Conservation (phyloP, 2,113 vertebrate genomes). For the Octodon degus region DNA sequence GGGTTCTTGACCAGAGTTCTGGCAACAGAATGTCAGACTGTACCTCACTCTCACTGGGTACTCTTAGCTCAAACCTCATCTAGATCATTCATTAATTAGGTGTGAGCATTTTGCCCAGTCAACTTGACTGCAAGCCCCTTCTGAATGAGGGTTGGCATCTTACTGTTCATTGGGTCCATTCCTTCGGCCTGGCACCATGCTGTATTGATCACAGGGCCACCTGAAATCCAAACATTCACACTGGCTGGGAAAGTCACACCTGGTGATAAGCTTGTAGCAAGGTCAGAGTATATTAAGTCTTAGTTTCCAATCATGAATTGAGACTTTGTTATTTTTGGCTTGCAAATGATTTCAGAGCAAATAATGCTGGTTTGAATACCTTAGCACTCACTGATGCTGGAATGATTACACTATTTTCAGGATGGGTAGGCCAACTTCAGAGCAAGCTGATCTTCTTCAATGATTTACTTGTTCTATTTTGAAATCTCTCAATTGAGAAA, state of each 20-base stretch:
- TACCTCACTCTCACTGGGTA: background rate
- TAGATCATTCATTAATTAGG: background rate
- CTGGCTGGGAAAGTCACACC: background rate
- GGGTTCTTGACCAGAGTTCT: background rate
- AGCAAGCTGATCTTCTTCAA: background rate
- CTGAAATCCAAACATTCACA: background rate
- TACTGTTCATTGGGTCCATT: background rate
- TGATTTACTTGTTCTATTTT: background rate
- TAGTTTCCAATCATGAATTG: background rate
- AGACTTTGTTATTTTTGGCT: background rate
- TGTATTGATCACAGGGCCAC: background rate
- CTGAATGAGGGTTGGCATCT: background rate
- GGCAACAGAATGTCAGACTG: background rate
- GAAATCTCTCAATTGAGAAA: slow-evolving; percentile 10
- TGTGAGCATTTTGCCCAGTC: background rate
- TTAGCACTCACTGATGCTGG: accelerated
- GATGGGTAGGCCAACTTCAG: background rate
- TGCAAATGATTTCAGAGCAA: background rate
- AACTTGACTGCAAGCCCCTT: background rate
- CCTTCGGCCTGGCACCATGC: background rate
- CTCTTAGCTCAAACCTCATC: background rate
- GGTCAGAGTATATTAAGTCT: background rate
- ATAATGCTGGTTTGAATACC: background rate
- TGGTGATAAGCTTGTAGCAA: background rate
- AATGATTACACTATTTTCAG: background rate